phyloP scores from a whole-genome alignment of 2,113 vertebrate genomes.

The Pao palembangensis region DNA sequence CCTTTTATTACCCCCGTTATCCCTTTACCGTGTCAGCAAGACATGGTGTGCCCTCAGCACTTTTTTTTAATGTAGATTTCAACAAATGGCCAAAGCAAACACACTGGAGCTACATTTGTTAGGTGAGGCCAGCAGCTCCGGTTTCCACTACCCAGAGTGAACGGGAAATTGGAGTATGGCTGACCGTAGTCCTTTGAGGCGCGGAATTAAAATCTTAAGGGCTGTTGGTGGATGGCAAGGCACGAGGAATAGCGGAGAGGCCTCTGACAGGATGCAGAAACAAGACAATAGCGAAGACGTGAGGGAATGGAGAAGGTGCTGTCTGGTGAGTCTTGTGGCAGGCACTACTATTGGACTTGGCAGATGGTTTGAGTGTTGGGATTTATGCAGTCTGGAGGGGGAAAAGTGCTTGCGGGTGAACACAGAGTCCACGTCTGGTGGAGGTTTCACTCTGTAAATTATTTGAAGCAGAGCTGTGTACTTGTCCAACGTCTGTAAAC shows the following conservation, averaged over 20 bases:
- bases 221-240: background rate
- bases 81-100: conserved; percentile 56
- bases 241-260: background rate
- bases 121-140: conserved; percentile 23
- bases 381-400: conserved; percentile 39
- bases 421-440: conserved; percentile 29
- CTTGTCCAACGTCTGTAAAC: background rate
- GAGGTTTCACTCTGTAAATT: conserved; percentile 10
- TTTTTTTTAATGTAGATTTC: conserved; percentile 51
- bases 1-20: conserved; percentile 38
- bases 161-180: conserved; percentile 50
- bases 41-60: conserved; percentile 60
- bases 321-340: conserved; percentile 39
- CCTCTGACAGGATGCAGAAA: conserved; percentile 9
- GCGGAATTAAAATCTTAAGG: conserved; percentile 25
- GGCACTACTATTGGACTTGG: conserved; percentile 68
- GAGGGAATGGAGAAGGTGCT: conserved; percentile 25
- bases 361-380: conserved; percentile 28
- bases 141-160: conserved; percentile 38
- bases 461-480: background rate
- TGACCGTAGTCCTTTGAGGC: conserved; percentile 13
- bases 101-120: conserved; percentile 18
- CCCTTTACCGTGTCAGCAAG: conserved; percentile 56
- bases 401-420: conserved; percentile 17
- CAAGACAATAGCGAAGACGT: background rate